Evolutionary conservation across 1,140 invertebrate species (phyloP).

Genomic region (Philopotamus ludificatus): DNA sequence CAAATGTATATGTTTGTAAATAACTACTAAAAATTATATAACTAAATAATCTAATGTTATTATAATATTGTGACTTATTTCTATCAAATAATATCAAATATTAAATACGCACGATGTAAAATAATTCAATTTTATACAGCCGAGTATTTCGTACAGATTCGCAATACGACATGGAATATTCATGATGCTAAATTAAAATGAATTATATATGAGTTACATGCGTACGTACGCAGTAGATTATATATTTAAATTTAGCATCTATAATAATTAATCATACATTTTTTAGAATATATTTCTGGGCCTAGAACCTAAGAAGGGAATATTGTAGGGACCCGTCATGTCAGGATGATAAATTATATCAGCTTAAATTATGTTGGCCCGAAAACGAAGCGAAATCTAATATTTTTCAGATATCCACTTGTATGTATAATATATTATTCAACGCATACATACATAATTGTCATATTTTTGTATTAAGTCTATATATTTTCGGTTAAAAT

Average conservation of each 20-base stretch:
- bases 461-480: not conserved
- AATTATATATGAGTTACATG: not conserved
- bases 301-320: slow-evolving; percentile 21
- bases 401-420: slow-evolving; percentile 13
- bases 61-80: no score
- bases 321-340: slow-evolving; percentile 29
- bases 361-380: slow-evolving; percentile 22
- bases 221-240: not conserved
- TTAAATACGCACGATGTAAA: no score
- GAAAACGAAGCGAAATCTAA: slow-evolving; percentile 11
- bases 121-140: no score
- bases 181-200: not conserved
- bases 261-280: slow-evolving; percentile 31
- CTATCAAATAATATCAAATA: no score
- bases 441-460: not conserved
- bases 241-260: slow-evolving; percentile 3
- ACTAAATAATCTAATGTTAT: no score
- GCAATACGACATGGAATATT: no score
- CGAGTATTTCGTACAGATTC: no score
- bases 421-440: not conserved
- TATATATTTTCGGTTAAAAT: not conserved
- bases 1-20: not conserved
- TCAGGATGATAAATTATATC: slow-evolving; percentile 26
- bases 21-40: no score
- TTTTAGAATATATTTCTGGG: slow-evolving; percentile 14